phyloP scores from a whole-genome alignment of 2,797 vertebrate genomes.

The Microhierax caerulescens region DNA sequence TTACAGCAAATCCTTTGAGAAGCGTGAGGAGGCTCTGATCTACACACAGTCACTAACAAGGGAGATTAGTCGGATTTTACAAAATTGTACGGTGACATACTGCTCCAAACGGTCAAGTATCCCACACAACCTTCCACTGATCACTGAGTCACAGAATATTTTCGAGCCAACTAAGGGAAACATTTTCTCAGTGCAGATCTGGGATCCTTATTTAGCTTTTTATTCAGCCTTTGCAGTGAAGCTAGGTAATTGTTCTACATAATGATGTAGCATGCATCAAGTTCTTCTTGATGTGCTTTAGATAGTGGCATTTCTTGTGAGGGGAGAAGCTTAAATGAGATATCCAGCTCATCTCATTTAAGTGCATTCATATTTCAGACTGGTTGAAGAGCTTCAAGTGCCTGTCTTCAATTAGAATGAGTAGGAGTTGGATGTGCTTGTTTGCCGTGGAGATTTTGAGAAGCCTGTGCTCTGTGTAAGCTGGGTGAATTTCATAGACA shows the following conservation, averaged over 20 bases:
- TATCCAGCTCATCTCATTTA: conserved; percentile 39
- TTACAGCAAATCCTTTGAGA: neutral
- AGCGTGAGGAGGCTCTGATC: neutral
- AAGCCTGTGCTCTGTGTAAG: neutral
- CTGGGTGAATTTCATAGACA: neutral
- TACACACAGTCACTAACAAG: neutral
- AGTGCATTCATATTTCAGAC: conserved; percentile 37
- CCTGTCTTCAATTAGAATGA: conserved; percentile 20
- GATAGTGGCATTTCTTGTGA: conserved; percentile 19
- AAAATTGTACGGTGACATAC: neutral
- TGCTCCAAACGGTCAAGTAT: neutral
- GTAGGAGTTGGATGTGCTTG: neutral
- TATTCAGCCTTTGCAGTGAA: conserved; percentile 4
- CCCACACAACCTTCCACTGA: neutral
- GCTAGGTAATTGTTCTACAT: conserved; percentile 42
- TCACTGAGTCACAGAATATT: neutral
- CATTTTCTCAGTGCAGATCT: neutral
- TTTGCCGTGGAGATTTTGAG: conserved; percentile 3
- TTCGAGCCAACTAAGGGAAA: neutral
- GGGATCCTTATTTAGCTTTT: conserved; percentile 11
- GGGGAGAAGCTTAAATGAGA: conserved; percentile 32
- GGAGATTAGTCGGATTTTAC: neutral
- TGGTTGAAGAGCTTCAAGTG: neutral
- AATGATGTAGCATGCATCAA: conserved; percentile 22
- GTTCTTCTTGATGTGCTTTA: conserved; percentile 11